Evolutionary conservation across 2,888 invertebrate species (phyloP).

Genomic region (Carpatolechia fugitivella): DNA sequence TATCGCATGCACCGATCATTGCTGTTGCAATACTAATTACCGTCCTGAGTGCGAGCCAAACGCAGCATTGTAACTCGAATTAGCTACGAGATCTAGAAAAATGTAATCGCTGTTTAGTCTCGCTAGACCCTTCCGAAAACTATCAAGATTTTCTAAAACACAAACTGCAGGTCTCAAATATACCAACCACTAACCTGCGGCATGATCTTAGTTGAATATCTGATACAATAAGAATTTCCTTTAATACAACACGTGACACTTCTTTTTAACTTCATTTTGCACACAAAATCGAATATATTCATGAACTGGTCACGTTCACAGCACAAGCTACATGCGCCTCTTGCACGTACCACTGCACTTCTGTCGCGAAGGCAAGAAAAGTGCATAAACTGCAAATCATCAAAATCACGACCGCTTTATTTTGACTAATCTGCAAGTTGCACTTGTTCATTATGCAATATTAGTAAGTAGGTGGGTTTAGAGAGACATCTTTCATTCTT

Average conservation of each 20-base stretch:
- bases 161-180: neutral
- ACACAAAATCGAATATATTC: constrained; percentile 23
- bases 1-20: too few relatives aligned
- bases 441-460: constrained; percentile 9
- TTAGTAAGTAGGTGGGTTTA: neutral
- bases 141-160: too few relatives aligned
- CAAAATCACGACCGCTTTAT: constrained; percentile 68
- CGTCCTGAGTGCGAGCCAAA: too few relatives aligned
- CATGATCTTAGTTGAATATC: constrained; percentile 45
- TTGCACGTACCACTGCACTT: constrained; percentile 44
- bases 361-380: constrained; percentile 57
- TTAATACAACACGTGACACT: constrained; percentile 63
- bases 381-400: constrained; percentile 37
- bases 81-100: too few relatives aligned
- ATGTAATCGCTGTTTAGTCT: too few relatives aligned
- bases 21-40: too few relatives aligned
- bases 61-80: too few relatives aligned
- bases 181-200: constrained; percentile 32
- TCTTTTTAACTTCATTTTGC: constrained; percentile 67
- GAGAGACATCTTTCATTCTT: neutral
- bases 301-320: constrained; percentile 29
- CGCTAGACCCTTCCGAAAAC: too few relatives aligned
- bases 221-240: constrained; percentile 59
- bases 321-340: constrained; percentile 47
- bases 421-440: constrained; percentile 41